Percentiles rank a stretch among this genome's conserved stretches.
phyloP scores from a whole-genome alignment of 2,888 invertebrate species.

The Perithous albicinctus region DNA sequence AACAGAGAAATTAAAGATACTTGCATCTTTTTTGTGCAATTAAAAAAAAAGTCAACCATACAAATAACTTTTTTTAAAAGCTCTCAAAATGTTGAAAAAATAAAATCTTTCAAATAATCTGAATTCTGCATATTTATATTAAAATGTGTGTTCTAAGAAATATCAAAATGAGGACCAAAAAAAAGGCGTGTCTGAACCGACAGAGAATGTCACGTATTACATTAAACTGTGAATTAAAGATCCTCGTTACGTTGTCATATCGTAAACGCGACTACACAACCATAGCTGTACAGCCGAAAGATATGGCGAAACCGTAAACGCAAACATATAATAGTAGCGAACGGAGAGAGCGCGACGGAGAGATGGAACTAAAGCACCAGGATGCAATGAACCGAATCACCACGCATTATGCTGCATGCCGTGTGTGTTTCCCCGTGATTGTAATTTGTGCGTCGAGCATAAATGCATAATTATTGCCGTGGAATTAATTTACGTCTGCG shows the following conservation, averaged over 20 bases:
- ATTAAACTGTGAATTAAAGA: background rate
- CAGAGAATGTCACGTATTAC: too few species aligned
- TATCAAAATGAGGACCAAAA: too few species aligned
- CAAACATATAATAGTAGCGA: constrained; percentile 69
- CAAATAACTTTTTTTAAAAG: too few species aligned
- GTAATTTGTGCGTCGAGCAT: constrained; percentile 80
- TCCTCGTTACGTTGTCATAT: constrained; percentile 14
- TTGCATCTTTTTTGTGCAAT: too few species aligned
- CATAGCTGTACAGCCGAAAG: constrained; percentile 38
- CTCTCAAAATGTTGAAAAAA: too few species aligned
- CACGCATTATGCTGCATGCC: constrained; percentile 76
- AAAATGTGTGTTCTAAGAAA: too few species aligned
- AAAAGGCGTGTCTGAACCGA: too few species aligned
- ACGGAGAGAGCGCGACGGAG: constrained; percentile 19
- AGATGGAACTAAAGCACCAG: constrained; percentile 68
- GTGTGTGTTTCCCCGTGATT: constrained; percentile 75
- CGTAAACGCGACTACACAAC: background rate
- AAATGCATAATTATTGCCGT: constrained; percentile 80
- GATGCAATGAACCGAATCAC: constrained; percentile 79
- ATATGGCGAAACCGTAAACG: constrained; percentile 60
- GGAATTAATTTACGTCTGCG: constrained; percentile 78
- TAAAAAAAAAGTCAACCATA: too few species aligned
- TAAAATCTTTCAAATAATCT: too few species aligned
- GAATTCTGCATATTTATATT: too few species aligned
- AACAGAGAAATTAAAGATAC: too few species aligned